Base-by-base conservation (phyloP, 2,888 invertebrate genomes). In the Cataglyphis albicans region DNA sequence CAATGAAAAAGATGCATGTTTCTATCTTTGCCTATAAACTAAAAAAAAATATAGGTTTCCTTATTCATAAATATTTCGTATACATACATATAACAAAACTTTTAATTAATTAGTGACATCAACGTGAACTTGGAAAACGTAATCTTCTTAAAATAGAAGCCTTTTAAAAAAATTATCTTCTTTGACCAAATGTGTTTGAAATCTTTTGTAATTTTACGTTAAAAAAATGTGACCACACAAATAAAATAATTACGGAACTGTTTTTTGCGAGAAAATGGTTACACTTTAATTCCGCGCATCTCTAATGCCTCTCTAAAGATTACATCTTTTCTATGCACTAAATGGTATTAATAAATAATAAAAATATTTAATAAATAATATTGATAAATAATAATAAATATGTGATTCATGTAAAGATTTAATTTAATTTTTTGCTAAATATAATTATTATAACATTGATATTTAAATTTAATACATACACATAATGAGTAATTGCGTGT, bases 51-150 rank as follows among this genome's bases (percentile, higher is more conserved):
- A 35, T 32, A 4, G 15, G 3, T 44, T n/a, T 15, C 18, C 21
- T 73, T 41, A 44, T 29, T 61, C n/a, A 63, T 10, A 21, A 0
- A 0, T 63, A 32, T 74, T 63, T 44, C 1, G 41, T 44, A 41
- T 12, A 41, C 12, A 41, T 41, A 41, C 10, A 41, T 41, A 41
- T 44, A 61, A 32, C 9, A 15, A 61, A 61, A 61, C 21, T 63
- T 74, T 63, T 63, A 21, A 44, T 63, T 74, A 74, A 61, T 73
- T 73, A 61, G 2, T 32, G 61, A 73, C 41, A 25, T 1, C 4
- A 4, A 41, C 29, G 52, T 32, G 10, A 0, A 7, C 5, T 21
- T 44, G 44, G 59, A 29, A 6, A 44, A 44, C 32, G 29, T 63
- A 74, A 63, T 41, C 63, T 21, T 63, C 21, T 63, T 32, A 61